Base-by-base conservation (phyloP, 2,888 invertebrate genomes). In the Amphipyra berbera region DNA sequence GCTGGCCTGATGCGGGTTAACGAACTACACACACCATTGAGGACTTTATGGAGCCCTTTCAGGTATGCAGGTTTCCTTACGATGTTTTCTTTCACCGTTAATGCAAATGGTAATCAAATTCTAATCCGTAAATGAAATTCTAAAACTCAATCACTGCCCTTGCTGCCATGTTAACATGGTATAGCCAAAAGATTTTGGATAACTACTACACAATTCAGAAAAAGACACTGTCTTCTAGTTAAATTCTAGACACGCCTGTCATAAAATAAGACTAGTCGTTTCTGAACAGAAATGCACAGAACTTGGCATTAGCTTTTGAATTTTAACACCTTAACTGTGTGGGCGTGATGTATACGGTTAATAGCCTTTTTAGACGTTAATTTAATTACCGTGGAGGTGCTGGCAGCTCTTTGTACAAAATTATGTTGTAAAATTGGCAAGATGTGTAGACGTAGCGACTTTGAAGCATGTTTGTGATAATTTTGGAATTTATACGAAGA, bases 321-420 rank as follows among this genome's bases (percentile, higher is more conserved):
- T 54, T 12, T 21, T 13, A 30, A 35, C 49, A 37, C 27, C n/a
- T 54, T 54, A 49, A 61, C 30, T n/a, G 6, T n/a, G 41, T 49
- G 52, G 53, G 48, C 12, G 49, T 68, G 49, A 27, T 21, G 45
- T 38, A 56, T 14, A 45, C 7, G 21, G 10, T 13, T 1, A 52
- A 30, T 58, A 8, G 45, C 45, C 70, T 61, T 50, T n/a, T 50
- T 13, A 57, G 14, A 33, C 21, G 10, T n/a, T 45, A 13, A 60
- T 42, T 58, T 55, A 48, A 71, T 61, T 58, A 70, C 40, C 14
- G 13, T 14, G 12, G 21, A 42, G 35, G n/a, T 14, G 33, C 33
- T 37, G 42, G n/a, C 9, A 74, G 52, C 9, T 27, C 35, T 55
- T 35, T 30, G 14, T 33, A 38, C 60, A 30, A 60, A 53, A 52